Evolutionary conservation across 1,140 invertebrate species (phyloP), one percentile per base, ranked within the genome.

Genomic region (Muscidifurax raptorellus): DNA sequence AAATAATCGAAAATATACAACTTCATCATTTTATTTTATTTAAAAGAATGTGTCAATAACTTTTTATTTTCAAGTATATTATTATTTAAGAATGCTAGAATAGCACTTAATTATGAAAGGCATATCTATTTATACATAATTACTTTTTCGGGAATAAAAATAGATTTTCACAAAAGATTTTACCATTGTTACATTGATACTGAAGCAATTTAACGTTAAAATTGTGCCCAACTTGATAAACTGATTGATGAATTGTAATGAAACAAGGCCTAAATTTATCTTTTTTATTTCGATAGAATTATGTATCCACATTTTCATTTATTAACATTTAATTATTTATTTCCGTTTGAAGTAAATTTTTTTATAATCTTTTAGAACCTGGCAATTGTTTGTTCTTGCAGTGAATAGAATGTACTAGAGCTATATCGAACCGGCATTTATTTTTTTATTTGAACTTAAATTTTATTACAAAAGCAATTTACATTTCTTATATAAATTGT

Each of bases 71-170:
- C 3, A 9, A 3, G 9, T 13, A 10, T 3, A 13, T 3, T 44
- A 44, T 12, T 44, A 44, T 44, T 32, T 44, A 44, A 44, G 10
- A 44, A 44, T 44, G 12, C 40, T 44, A 13, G 47, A 15, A 2
- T 52, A 52, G 1, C 10, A 47, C 10, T 47, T 15, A 2, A 47
- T 47, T 47, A 47, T 15, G 47, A 22, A 52, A 22, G 10, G 13
- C 18, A 59, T 59, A 28, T 66, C 15, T 71, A 28, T 6, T 81
- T 82, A 28, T 47, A 75, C 71, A 82, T 82, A 82, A 47, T 75
- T 82, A 74, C 32, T 76, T 82, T 22, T 44, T n/a, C 44, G 72
- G 72, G 32, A 52, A 76, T 82, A 59, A 75, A 40, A 82, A 75
- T 81, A n/a, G 52, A n/a, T 82, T 76, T 75, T 40, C 25, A 47